These are phyloP conservation scores for Cerceris rybyensis DNA, from an alignment of 2,888 invertebrate species.

Conservation along the genomic window DNA sequence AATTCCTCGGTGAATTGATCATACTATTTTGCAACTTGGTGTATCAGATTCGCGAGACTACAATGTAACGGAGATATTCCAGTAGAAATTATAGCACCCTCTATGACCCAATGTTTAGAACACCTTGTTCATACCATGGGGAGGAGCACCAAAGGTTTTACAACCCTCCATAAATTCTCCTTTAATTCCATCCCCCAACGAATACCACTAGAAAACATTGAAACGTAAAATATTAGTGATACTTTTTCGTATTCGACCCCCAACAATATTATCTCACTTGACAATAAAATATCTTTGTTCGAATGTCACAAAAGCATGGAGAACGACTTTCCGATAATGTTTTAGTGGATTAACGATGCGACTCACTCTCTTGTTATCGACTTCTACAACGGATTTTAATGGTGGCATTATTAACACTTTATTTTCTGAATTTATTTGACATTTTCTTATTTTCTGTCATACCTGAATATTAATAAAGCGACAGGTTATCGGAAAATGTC, in stretches of 20 bases:
- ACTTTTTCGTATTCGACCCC: too few relatives aligned
- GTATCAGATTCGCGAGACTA: not conserved
- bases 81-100: not conserved
- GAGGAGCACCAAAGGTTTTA: not conserved
- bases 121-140: not conserved
- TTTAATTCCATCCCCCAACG: not conserved
- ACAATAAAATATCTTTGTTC: too few relatives aligned
- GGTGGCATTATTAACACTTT: not conserved
- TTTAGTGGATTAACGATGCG: too few relatives aligned
- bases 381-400: not conserved
- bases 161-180: not conserved
- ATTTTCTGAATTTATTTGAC: not conserved
- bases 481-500: too few relatives aligned
- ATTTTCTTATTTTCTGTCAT: not conserved
- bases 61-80: slow-evolving; percentile 3
- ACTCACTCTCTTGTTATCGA: too few relatives aligned
- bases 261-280: too few relatives aligned
- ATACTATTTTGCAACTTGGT: not conserved
- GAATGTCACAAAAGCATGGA: too few relatives aligned
- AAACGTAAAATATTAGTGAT: not conserved
- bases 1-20: not conserved
- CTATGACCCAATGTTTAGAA: not conserved
- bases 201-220: not conserved
- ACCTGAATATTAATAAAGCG: too few relatives aligned
- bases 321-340: too few relatives aligned